Percentiles rank a stretch among this genome's conserved stretches.
Evolutionary conservation across 37 sponge, comb jelly and placozoan species (phyloP).

Genomic region (Mnemiopsis leidyi): DNA sequence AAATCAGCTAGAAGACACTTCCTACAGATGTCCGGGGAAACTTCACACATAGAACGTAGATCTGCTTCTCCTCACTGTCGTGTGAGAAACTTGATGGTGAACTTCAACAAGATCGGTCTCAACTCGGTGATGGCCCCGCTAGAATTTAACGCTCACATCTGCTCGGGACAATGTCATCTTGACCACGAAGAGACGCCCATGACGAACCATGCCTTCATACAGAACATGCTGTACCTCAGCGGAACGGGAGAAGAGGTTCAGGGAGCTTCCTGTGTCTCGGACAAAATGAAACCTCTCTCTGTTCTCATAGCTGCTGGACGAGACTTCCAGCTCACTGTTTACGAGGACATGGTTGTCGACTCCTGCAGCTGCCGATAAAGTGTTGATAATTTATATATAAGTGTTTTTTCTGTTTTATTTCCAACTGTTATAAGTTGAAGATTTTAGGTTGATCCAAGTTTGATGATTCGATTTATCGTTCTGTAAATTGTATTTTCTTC

Average conservation of each 20-base stretch:
- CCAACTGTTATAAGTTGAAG: conserved; percentile 34
- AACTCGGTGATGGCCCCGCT: background rate
- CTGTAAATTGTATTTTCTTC: no score
- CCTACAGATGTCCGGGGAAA: conserved; percentile 27
- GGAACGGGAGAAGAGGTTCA: background rate
- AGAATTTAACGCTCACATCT: conserved; percentile 35
- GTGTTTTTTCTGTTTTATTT: background rate
- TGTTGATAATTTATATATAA: background rate
- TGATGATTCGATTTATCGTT: no score
- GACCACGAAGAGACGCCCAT: conserved; percentile 39
- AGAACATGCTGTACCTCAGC: conserved; percentile 5
- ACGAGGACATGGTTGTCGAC: conserved; percentile 46
- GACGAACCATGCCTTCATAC: conserved; percentile 51
- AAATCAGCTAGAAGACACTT: conserved; percentile 7
- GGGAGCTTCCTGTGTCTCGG: conserved; percentile 26
- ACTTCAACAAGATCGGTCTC: conserved; percentile 22
- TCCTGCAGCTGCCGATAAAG: conserved; percentile 7
- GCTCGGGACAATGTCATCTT: background rate
- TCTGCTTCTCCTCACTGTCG: background rate
- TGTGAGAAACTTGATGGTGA: background rate
- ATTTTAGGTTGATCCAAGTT: no score
- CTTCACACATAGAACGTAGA: background rate
- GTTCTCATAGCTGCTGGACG: background rate
- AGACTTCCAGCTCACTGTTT: conserved; percentile 21
- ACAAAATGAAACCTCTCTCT: background rate